These are phyloP conservation scores for Calycopis cecrops DNA, from an alignment of 1,140 invertebrate species.

Conservation along the genomic window DNA sequence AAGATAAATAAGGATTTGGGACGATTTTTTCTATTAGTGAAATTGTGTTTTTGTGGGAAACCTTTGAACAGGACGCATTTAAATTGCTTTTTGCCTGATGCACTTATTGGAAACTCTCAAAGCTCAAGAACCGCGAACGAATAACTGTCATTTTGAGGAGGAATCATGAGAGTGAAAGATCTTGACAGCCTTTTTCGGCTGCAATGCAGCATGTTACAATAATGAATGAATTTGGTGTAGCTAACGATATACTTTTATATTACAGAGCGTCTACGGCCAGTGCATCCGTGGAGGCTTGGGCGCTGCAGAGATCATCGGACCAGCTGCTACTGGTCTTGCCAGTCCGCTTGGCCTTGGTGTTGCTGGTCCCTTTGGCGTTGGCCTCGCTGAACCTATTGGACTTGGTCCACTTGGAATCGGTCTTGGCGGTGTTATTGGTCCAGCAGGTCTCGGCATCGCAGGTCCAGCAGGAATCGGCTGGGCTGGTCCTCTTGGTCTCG, in stretches of 20 bases:
- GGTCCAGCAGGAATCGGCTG: neutral
- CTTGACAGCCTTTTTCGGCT: no score
- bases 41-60: no score
- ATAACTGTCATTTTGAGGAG: no score
- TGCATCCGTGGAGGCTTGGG: conserved; percentile 1
- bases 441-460: neutral
- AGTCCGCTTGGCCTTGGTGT: neutral
- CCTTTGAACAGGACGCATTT: no score
- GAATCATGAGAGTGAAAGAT: no score
- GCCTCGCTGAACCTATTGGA: neutral
- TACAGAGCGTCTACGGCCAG: conserved; percentile 12
- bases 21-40: no score
- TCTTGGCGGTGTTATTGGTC: no score
- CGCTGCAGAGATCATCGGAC: neutral
- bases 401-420: neutral
- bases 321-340: no score
- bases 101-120: no score
- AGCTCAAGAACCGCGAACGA: no score
- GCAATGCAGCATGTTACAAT: neutral
- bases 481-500: neutral
- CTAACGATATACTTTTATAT: neutral
- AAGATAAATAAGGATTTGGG: no score
- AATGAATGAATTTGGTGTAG: neutral
- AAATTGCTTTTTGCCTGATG: no score
- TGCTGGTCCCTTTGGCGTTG: neutral